A percentile compares a stretch with the other conserved stretches of the same genome.
Conservation (phyloP, 2,888 invertebrate genomes). For the Dichetophora obliterata region DNA sequence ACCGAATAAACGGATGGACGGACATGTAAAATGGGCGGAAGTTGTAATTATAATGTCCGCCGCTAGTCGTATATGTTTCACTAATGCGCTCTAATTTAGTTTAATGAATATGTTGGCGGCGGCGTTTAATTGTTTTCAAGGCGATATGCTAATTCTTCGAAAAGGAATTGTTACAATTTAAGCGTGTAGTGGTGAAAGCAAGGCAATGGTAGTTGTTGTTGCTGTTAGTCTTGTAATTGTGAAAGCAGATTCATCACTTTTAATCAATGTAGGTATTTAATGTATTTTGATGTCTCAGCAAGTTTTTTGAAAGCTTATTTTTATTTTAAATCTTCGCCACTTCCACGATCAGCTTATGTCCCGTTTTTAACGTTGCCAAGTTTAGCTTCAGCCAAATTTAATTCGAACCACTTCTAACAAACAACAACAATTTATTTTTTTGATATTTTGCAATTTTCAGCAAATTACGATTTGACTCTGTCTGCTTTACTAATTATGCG, state of each 20-base stretch:
- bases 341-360: no score
- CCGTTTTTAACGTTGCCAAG: no score
- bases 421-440: no score
- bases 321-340: no score
- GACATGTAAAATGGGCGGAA: constrained; percentile 50
- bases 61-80: constrained; percentile 40
- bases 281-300: no score
- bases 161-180: constrained; percentile 13
- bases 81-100: constrained; percentile 51
- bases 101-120: constrained; percentile 55
- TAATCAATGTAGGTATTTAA: no score
- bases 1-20: constrained; percentile 44
- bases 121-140: constrained; percentile 55
- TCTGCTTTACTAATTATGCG: constrained; percentile 33
- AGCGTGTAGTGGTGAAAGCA: neutral
- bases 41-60: constrained; percentile 64
- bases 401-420: no score
- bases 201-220: no score
- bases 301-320: no score
- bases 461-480: neutral
- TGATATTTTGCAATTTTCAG: neutral
- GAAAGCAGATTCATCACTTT: no score
- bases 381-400: no score
- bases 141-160: constrained; percentile 52
- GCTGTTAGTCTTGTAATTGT: no score